Percentiles rank a stretch among this genome's conserved stretches.
These are phyloP conservation scores for Diorhabda sublineata DNA, from an alignment of 1,140 invertebrate genomes.

Conservation along the genomic window DNA sequence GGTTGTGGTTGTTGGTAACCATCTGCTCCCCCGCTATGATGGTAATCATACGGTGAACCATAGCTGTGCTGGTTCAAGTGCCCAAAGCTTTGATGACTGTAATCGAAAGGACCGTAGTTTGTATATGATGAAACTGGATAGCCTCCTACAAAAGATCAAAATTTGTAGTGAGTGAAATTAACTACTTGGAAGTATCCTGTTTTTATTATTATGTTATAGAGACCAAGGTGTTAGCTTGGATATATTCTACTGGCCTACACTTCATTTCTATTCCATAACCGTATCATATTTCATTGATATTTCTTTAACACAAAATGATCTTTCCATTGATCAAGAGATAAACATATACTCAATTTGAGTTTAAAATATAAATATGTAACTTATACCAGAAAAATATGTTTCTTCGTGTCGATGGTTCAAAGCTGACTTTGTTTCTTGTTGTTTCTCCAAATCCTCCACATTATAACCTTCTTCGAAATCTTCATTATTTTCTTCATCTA, in stretches of 20 bases:
- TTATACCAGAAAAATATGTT: constrained; percentile 14
- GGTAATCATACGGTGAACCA: not conserved
- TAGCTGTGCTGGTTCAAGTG: not conserved
- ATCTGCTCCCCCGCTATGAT: not conserved
- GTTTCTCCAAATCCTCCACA: constrained; percentile 48
- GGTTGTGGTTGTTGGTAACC: constrained; percentile 7
- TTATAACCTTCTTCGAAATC: constrained; percentile 47
- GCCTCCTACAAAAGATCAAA: not conserved
- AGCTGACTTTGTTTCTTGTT: constrained; percentile 3
- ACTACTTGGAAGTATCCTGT: too few relatives aligned
- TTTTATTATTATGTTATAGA: too few relatives aligned
- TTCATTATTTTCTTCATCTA: constrained; percentile 41
- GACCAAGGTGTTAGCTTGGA: too few relatives aligned
- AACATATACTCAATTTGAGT: not conserved
- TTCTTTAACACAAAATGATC: too few relatives aligned
- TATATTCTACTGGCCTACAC: too few relatives aligned
- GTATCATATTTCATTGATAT: too few relatives aligned
- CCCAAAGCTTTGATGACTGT: not conserved
- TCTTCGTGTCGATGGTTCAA: constrained; percentile 21
- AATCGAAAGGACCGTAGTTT: not conserved
- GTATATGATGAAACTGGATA: constrained; percentile 7
- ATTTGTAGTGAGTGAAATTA: too few relatives aligned
- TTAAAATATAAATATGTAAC: not conserved
- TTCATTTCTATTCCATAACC: too few relatives aligned
- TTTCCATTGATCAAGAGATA: too few relatives aligned